These are phyloP conservation scores for Euspilapteryx auroguttella DNA, from an alignment of 2,888 invertebrate species.

Conservation along the genomic window DNA sequence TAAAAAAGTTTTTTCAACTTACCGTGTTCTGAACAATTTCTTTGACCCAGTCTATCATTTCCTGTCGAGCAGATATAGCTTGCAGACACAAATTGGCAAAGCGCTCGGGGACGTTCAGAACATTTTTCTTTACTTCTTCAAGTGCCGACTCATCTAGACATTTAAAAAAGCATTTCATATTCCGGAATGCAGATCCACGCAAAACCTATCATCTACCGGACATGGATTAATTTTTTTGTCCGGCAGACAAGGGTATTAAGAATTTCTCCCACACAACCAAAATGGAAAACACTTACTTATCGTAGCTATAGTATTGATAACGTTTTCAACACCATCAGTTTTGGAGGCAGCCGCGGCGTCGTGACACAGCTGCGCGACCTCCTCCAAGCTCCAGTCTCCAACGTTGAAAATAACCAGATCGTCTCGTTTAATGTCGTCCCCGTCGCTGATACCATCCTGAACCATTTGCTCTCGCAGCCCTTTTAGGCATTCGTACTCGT, in stretches of 20 bases:
- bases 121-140: constrained; percentile 24
- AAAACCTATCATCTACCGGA: neutral
- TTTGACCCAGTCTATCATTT: constrained; percentile 46
- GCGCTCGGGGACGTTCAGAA: constrained; percentile 24
- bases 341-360: constrained; percentile 20
- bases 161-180: neutral
- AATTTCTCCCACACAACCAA: constrained; percentile 1
- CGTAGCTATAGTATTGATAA: constrained; percentile 19
- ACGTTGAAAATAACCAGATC: constrained; percentile 43
- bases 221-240: neutral
- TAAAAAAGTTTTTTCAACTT: too few species aligned
- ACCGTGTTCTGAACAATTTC: too few species aligned
- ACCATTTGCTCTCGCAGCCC: constrained; percentile 27
- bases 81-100: constrained; percentile 43
- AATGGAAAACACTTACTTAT: constrained; percentile 21
- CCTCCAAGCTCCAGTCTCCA: constrained; percentile 40
- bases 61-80: constrained; percentile 39
- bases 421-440: constrained; percentile 22
- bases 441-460: constrained; percentile 21
- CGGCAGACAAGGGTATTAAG: too few species aligned
- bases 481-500: constrained; percentile 29
- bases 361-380: constrained; percentile 32
- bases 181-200: neutral
- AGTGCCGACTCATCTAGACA: constrained; percentile 27
- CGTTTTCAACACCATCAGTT: constrained; percentile 20